A percentile compares a stretch with the other conserved stretches of the same genome.
These are phyloP conservation scores for Micromussa lordhowensis DNA, from an alignment of 92 coral and sea anemone genomes.

Conservation along the genomic window DNA sequence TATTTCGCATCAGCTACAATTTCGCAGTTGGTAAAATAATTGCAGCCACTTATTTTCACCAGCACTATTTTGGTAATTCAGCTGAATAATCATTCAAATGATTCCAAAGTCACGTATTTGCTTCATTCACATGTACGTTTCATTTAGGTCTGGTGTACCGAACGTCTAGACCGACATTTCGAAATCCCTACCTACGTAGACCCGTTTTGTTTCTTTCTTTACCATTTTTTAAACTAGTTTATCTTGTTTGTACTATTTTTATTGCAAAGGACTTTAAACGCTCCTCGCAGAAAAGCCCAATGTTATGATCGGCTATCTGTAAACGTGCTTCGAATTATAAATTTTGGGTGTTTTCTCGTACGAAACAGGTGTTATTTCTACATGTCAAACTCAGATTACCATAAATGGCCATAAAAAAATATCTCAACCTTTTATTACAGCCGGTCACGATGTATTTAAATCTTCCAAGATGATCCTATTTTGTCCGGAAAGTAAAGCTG, in stretches of 20 bases:
- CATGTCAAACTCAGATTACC: conserved; percentile 10
- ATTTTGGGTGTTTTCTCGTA: not conserved
- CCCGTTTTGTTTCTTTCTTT: not conserved
- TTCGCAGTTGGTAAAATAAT: not conserved
- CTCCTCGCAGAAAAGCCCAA: not conserved
- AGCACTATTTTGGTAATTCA: not conserved
- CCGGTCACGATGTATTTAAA: not conserved
- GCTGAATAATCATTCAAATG: not conserved
- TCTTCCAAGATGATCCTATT: not conserved
- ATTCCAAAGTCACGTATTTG: not conserved
- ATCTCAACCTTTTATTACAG: not conserved
- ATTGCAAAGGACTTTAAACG: not conserved
- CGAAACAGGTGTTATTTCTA: conserved; percentile 15
- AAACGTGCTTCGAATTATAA: conserved; percentile 38
- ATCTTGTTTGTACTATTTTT: not conserved
- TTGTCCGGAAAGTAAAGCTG: not conserved
- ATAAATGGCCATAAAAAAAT: conserved; percentile 18
- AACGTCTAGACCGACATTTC: not conserved
- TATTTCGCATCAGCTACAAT: not conserved
- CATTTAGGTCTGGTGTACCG: not conserved
- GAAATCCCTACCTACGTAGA: not conserved
- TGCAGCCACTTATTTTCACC: not conserved
- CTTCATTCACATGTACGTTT: not conserved
- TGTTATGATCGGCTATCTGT: not conserved
- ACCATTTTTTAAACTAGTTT: not conserved